A percentile compares a stretch with the other conserved stretches of the same genome.
These are phyloP conservation scores for Dasypus novemcinctus DNA, from an alignment of 2,113 vertebrate species.

Conservation along the genomic window DNA sequence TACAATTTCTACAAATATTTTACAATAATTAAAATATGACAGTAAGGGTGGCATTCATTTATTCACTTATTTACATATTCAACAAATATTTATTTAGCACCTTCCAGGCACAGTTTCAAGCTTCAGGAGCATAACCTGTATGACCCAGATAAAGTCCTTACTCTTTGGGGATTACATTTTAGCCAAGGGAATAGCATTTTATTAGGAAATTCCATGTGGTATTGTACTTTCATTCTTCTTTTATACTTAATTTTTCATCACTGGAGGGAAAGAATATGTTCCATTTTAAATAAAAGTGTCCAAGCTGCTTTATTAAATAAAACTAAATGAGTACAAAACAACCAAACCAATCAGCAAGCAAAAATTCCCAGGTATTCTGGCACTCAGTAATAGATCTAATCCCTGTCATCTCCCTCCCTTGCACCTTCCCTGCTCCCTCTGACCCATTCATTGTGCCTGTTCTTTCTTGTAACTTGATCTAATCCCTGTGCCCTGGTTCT, in stretches of 20 bases:
- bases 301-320: background rate
- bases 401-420: no score
- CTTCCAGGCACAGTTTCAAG: background rate
- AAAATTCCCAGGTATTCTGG: background rate
- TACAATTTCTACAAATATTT: background rate
- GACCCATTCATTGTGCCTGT: no score
- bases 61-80: background rate
- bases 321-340: background rate
- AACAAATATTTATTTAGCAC: background rate
- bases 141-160: background rate
- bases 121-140: background rate
- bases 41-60: background rate
- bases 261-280: background rate
- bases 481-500: background rate
- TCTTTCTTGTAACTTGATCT: background rate
- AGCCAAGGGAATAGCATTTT: background rate
- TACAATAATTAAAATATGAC: background rate
- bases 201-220: background rate
- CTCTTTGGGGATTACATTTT: background rate
- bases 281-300: background rate
- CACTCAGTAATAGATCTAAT: background rate
- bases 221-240: background rate
- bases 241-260: background rate
- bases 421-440: rapidly evolving
- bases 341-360: background rate